Conservation (phyloP, 2,797 vertebrate genomes). For the Hyperoplus lanceolatus region DNA sequence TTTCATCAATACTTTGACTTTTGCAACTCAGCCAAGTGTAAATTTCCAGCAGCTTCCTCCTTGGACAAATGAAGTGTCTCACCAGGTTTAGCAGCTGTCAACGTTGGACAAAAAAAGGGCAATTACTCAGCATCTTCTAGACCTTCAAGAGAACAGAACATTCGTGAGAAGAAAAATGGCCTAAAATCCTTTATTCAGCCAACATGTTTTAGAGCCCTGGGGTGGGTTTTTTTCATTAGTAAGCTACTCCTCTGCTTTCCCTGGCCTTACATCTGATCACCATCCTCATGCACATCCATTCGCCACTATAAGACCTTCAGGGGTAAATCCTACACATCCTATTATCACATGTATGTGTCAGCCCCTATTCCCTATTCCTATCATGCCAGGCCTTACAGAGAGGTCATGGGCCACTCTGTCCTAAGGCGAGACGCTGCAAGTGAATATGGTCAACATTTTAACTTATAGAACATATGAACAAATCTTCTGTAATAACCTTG, state of each 20-base stretch:
- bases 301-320: slow-evolving; percentile 14
- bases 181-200: slow-evolving; percentile 16
- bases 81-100: neutral
- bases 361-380: slow-evolving; percentile 28
- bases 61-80: neutral
- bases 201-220: neutral
- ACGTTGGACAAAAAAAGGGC: neutral
- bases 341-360: slow-evolving; percentile 27
- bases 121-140: slow-evolving; percentile 23
- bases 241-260: neutral
- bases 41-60: neutral
- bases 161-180: slow-evolving; percentile 2
- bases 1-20: neutral
- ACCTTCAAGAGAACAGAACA: neutral
- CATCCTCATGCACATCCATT: slow-evolving; percentile 13
- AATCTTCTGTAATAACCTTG: no score
- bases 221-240: slow-evolving; percentile 1
- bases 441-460: no score
- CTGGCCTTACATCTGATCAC: slow-evolving; percentile 23
- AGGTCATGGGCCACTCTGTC: slow-evolving; percentile 7
- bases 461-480: no score
- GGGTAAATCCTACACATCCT: slow-evolving; percentile 4
- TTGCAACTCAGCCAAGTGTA: neutral
- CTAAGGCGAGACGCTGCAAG: neutral
- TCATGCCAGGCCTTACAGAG: slow-evolving; percentile 24